Percentiles rank a stretch among this genome's conserved stretches.
phyloP scores from a whole-genome alignment of 2,888 invertebrate species.

The Temnothorax unifasciatus region DNA sequence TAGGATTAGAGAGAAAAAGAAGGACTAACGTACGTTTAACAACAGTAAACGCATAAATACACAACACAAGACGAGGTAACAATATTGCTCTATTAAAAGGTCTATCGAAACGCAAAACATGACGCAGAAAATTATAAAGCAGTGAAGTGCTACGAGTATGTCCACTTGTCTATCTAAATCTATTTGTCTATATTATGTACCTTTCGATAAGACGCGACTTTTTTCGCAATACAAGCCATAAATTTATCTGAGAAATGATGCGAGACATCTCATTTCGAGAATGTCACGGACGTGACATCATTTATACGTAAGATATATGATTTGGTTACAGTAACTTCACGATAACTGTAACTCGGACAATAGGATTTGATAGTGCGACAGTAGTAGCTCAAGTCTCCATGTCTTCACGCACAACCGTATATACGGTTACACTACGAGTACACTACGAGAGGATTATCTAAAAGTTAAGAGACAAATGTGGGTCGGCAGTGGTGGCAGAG shows the following conservation, averaged over 20 bases:
- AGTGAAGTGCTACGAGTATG: neutral
- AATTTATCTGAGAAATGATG: slow-evolving; percentile 19
- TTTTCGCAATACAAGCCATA: neutral
- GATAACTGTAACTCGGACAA: slow-evolving; percentile 21
- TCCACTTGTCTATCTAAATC: neutral
- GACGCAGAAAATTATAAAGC: neutral
- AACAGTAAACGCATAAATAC: neutral
- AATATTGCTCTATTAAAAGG: neutral
- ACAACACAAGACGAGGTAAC: neutral
- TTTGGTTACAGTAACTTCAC: neutral
- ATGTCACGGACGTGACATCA: neutral
- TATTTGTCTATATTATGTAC: neutral
- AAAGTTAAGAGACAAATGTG: slow-evolving; percentile 31
- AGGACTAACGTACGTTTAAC: no score
- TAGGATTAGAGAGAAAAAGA: neutral
- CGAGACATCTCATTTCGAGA: neutral
- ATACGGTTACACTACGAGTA: no score
- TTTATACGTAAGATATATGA: slow-evolving; percentile 6
- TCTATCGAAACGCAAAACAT: neutral
- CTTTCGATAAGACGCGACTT: neutral
- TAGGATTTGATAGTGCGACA: neutral
- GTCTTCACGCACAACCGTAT: neutral
- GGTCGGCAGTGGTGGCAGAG: neutral
- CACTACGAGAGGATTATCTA: slow-evolving; percentile 19
- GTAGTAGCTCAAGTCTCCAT: neutral